phyloP scores from a whole-genome alignment of 2,113 vertebrate genomes.

The Oriolus oriolus region DNA sequence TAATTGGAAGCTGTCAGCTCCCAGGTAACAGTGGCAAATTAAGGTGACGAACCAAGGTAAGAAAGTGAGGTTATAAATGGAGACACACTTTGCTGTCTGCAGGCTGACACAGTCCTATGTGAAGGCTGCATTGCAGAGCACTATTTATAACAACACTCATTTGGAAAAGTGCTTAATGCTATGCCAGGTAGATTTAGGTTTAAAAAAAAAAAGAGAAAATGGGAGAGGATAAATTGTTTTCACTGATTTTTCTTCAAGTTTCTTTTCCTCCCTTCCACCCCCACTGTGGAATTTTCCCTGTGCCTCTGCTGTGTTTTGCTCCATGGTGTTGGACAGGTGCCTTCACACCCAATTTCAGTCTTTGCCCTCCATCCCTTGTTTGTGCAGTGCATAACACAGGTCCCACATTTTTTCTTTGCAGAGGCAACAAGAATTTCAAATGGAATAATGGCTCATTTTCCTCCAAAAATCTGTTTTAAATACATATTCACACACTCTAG shows the following conservation, averaged over 20 bases:
- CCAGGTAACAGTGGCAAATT: slow-evolving; percentile 21
- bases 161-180: background rate
- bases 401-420: background rate
- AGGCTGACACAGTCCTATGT: background rate
- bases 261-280: background rate
- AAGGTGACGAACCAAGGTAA: slow-evolving; percentile 21
- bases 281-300: background rate
- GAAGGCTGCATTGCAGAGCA: background rate
- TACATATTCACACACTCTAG: background rate
- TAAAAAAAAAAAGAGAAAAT: background rate
- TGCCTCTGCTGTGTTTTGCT: background rate
- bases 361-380: background rate
- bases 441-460: background rate
- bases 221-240: background rate
- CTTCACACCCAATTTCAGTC: background rate
- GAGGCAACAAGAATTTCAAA: background rate
- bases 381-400: background rate
- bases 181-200: background rate
- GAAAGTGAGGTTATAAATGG: slow-evolving; percentile 12
- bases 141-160: slow-evolving; percentile 25
- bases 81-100: slow-evolving; percentile 1
- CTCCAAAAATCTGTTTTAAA: background rate
- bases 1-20: slow-evolving; percentile 42
- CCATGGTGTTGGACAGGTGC: background rate
- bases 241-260: background rate